Evolutionary conservation across 2,888 invertebrate species (phyloP).

Genomic region (Apodemia duryi): DNA sequence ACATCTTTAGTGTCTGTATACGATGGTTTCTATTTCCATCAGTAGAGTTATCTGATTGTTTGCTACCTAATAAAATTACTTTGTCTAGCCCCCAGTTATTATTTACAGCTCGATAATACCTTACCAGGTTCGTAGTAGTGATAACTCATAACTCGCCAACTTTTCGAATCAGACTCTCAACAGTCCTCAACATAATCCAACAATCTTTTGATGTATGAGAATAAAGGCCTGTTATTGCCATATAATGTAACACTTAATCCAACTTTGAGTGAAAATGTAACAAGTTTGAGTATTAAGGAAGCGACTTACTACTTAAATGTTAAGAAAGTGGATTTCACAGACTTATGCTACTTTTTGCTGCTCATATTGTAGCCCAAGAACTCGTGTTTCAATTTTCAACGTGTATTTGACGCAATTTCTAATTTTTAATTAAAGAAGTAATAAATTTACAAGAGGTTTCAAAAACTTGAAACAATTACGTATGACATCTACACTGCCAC

Average conservation of each 20-base stretch:
- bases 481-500: no score
- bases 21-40: no score
- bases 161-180: conserved; percentile 29
- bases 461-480: no score
- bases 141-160: conserved; percentile 24
- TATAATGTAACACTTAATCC: conserved; percentile 19
- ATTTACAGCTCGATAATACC: not conserved
- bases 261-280: conserved; percentile 16
- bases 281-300: conserved; percentile 11
- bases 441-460: no score
- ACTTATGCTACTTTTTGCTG: not conserved
- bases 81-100: not conserved
- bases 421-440: no score
- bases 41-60: no score
- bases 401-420: not conserved
- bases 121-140: not conserved
- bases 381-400: not conserved
- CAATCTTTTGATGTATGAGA: conserved; percentile 30
- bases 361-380: not conserved
- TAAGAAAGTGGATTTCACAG: not conserved
- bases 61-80: no score
- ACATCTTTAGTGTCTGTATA: no score
- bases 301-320: conserved; percentile 15
- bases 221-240: conserved; percentile 28
- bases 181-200: conserved; percentile 23